Percentiles rank a stretch among this genome's conserved stretches.
These are phyloP conservation scores for Salmo trutta DNA, from an alignment of 2,797 vertebrate species.

Conservation along the genomic window DNA sequence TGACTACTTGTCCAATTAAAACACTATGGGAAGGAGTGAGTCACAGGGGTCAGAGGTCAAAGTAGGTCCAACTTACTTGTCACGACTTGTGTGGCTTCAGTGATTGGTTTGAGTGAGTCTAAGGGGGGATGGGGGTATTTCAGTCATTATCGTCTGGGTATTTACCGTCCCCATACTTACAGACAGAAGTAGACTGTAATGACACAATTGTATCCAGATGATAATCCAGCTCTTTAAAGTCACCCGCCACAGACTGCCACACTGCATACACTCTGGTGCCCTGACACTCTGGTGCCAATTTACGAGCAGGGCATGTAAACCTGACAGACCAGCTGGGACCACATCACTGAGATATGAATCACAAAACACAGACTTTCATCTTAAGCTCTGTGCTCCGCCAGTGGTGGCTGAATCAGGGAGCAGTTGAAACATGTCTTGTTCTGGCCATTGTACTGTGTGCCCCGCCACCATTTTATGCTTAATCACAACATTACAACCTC, in stretches of 20 bases:
- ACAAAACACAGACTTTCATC: slow-evolving; percentile 48
- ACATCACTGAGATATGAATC: slow-evolving; percentile 50
- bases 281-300: slow-evolving; percentile 36
- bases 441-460: background rate
- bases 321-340: slow-evolving; percentile 34
- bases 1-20: slow-evolving; percentile 26
- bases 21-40: slow-evolving; percentile 26
- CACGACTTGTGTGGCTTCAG: slow-evolving; percentile 41
- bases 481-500: background rate
- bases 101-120: background rate
- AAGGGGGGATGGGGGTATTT: background rate
- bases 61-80: slow-evolving; percentile 18
- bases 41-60: slow-evolving; percentile 30
- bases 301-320: slow-evolving; percentile 30
- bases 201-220: slow-evolving; percentile 77
- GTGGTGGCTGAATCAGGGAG: slow-evolving; percentile 20
- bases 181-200: slow-evolving; percentile 63
- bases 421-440: background rate
- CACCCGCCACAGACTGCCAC: slow-evolving; percentile 9
- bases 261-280: slow-evolving; percentile 34
- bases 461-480: background rate
- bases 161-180: slow-evolving; percentile 55
- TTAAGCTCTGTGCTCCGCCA: slow-evolving; percentile 25
- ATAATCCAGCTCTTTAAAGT: slow-evolving; percentile 37
- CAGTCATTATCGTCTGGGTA: slow-evolving; percentile 18